Base-by-base conservation (phyloP, 2,797 vertebrate genomes). In the Hyperoplus immaculatus region DNA sequence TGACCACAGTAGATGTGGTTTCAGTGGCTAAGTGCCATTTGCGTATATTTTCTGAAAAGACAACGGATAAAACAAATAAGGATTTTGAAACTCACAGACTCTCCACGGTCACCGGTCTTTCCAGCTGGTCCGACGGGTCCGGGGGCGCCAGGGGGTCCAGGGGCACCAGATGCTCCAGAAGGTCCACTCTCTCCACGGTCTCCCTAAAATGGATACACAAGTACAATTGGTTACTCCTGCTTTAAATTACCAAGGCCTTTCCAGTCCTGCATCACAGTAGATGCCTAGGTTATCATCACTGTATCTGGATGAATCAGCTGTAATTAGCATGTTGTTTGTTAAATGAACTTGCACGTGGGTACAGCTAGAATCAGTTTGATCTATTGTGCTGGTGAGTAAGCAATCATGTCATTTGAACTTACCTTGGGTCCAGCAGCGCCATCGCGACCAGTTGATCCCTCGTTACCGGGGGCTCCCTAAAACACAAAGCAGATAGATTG, bases 51-150 rank as follows among this genome's bases (percentile, higher is more conserved):
- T 54, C 6, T 71, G 8, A 69, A 29, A 66, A 49, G 11, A 66
- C 13, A 68, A 5, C 14, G 4, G 4, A 10, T 1, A 59, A 58
- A 61, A 6, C 53, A 21, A 68, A 59, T 51, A 56, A 75, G 38
- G 1, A 11, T 36, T 71, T 73, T 43, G 36, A 51, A 10, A 92
- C 93, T 98, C 93, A 99, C 98, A 63, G 93, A 93, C 95, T 99
- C 98, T 93, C 98, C 98, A 72, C 98, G 98, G 86, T 99, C 98
- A 80, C 98, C 98, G 0, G 14, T 90, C 95, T 99, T 99, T 95
- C 98, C 98, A 93, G 98, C 97, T 65, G 98, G 97, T 83, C 98
- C 98, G 0, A 98, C 91, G 0, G 98, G 97, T 90, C 98, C 98
- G 0, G 98, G 97, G 82, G 98, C 97, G 39, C 98, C 98, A 38